Evolutionary conservation across 2,888 invertebrate genomes (phyloP).

Genomic region (Tyria jacobaeae): DNA sequence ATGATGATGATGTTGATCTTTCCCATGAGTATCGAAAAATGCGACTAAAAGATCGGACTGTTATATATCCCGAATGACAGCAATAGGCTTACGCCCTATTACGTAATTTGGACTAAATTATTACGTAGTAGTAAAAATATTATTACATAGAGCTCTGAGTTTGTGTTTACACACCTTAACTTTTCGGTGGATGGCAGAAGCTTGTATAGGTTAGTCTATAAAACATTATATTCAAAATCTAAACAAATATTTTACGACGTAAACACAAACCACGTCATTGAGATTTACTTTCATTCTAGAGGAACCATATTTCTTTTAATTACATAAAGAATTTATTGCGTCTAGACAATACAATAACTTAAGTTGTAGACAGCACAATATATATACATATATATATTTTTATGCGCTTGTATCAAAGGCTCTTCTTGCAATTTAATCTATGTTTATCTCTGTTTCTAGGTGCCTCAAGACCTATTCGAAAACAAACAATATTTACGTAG

Average conservation of each 20-base stretch:
- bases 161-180: not conserved
- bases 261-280: not conserved
- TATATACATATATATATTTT: not conserved
- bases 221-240: not conserved
- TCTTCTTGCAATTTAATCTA: conserved; percentile 22
- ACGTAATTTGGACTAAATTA: too few species aligned
- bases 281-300: not conserved
- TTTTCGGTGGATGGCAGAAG: not conserved
- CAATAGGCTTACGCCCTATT: too few species aligned
- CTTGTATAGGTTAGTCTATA: not conserved
- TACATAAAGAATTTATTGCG: conserved; percentile 2
- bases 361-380: not conserved
- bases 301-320: conserved; percentile 7
- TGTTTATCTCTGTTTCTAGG: conserved; percentile 26
- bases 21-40: too few species aligned
- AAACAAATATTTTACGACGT: not conserved
- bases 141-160: not conserved
- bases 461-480: conserved; percentile 70
- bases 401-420: not conserved
- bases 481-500: conserved; percentile 74
- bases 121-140: too few species aligned
- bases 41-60: too few species aligned
- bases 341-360: conserved; percentile 15
- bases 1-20: too few species aligned
- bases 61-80: too few species aligned